Conservation (phyloP, 2,888 invertebrate species). For the Hypolimnas misippus region DNA sequence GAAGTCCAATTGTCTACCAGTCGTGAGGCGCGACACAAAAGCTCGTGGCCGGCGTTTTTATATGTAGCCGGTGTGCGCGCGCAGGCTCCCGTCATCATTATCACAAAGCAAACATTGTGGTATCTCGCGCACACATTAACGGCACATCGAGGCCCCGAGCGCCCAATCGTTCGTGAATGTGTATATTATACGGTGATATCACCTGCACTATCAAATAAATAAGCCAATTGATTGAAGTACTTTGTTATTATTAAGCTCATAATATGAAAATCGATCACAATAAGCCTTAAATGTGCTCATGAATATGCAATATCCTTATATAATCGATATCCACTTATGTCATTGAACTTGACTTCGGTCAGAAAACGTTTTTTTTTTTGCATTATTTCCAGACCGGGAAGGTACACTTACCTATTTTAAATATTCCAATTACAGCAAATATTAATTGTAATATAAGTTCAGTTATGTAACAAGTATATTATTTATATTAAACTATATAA, state of each 20-base stretch:
- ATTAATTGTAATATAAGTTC: neutral
- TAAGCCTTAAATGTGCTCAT: neutral
- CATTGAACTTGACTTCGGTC: conserved; percentile 17
- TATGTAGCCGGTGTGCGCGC: conserved; percentile 56
- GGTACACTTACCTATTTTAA: too few relatives aligned
- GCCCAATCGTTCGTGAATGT: conserved; percentile 53
- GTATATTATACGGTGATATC: conserved; percentile 56
- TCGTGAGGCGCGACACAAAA: conserved; percentile 37
- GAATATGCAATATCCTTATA: neutral
- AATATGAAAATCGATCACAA: conserved; percentile 27
- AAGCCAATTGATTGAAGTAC: conserved; percentile 35
- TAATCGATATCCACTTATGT: conserved; percentile 20
- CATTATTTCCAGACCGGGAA: too few relatives aligned
- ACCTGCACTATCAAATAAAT: conserved; percentile 49
- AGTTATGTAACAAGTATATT: too few relatives aligned
- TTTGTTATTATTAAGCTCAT: conserved; percentile 31
- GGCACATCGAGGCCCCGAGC: conserved; percentile 34
- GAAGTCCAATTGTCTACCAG: conserved; percentile 30
- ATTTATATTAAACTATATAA: neutral
- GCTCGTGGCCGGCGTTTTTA: conserved; percentile 58
- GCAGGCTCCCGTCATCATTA: conserved; percentile 59
- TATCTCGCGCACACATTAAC: conserved; percentile 63
- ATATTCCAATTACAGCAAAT: neutral
- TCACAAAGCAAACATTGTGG: conserved; percentile 73
- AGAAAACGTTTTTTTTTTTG: too few relatives aligned